Conservation (phyloP, 2,888 invertebrate species). For the Dexiosoma caninum region DNA sequence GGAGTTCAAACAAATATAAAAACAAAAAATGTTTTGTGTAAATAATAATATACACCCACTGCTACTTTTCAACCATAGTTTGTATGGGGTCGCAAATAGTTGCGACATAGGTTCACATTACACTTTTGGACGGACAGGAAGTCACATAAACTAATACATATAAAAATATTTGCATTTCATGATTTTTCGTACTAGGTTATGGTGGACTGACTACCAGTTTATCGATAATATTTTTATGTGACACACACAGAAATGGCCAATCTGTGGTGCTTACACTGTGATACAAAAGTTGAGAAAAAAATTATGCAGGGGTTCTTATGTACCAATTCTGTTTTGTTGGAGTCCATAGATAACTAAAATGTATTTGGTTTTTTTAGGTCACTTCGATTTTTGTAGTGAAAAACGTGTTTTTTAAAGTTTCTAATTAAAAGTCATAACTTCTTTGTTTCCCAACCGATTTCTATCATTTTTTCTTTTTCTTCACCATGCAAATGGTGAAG, state of each 20-base stretch:
- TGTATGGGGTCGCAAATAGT: constrained; percentile 52
- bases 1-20: constrained; percentile 21
- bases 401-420: no score
- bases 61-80: constrained; percentile 37
- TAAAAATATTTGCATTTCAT: constrained; percentile 58
- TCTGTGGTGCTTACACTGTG: neutral
- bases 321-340: no score
- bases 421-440: no score
- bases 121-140: neutral
- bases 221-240: constrained; percentile 17
- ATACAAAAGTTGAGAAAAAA: no score
- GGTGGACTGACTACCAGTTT: constrained; percentile 50
- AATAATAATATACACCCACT: constrained; percentile 53
- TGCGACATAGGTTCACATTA: neutral
- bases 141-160: neutral
- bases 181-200: constrained; percentile 54
- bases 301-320: no score
- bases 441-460: no score
- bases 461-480: no score
- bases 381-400: no score
- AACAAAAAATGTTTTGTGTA: neutral
- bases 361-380: no score
- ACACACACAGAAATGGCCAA: constrained; percentile 14
- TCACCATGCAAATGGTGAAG: no score
- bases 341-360: no score